Evolutionary conservation across 2,797 vertebrate species (phyloP).

Genomic region (Malurus leucopterus): DNA sequence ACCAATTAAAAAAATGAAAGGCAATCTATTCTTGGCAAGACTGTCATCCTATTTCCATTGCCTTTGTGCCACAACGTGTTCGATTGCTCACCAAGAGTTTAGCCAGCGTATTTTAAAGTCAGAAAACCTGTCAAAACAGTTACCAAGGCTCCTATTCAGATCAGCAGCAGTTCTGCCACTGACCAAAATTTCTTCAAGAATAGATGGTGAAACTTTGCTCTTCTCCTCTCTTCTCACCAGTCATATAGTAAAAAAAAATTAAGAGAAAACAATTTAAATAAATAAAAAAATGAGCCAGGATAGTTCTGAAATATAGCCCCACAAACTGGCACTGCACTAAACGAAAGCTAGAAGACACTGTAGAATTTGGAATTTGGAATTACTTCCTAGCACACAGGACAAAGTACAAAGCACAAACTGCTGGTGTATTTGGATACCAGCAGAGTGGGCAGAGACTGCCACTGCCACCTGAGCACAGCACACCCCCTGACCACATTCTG

Average conservation of each 20-base stretch:
- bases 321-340: background rate
- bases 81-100: background rate
- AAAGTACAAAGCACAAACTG: background rate
- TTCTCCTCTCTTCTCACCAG: background rate
- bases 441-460: background rate
- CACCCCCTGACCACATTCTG: background rate
- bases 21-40: background rate
- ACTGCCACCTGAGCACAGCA: background rate
- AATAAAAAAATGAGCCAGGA: background rate
- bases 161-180: background rate
- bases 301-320: background rate
- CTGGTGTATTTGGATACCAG: background rate
- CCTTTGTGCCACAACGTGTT: background rate
- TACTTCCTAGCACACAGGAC: background rate
- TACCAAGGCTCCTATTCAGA: background rate
- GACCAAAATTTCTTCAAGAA: background rate
- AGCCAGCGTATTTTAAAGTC: background rate
- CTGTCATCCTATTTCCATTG: background rate
- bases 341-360: background rate
- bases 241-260: background rate
- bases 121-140: background rate
- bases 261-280: background rate
- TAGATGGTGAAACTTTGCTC: rapidly evolving
- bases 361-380: background rate
- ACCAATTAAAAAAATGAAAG: background rate